phyloP scores from a whole-genome alignment of 2,888 invertebrate genomes.

The Phyllotreta striolata region DNA sequence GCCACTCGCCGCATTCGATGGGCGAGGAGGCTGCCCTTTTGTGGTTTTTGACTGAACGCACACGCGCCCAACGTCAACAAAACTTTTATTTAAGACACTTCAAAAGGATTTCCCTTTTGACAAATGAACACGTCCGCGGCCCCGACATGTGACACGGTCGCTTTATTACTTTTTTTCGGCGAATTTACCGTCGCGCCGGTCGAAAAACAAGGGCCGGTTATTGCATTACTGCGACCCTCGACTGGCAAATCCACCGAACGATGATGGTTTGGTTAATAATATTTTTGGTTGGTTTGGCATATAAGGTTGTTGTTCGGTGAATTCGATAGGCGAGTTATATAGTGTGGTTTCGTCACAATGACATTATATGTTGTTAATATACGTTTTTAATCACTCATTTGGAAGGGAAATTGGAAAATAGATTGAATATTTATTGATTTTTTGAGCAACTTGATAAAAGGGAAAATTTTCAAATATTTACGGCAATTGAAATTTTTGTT shows the following conservation, averaged over 20 bases:
- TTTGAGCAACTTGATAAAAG: no score
- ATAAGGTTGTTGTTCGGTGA: no score
- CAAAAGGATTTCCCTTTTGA: conserved; percentile 50
- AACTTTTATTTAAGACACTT: conserved; percentile 52
- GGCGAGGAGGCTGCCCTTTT: conserved; percentile 21
- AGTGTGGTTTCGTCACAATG: no score
- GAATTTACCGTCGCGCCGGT: conserved; percentile 3
- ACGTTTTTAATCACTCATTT: no score
- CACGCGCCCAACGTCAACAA: conserved; percentile 57
- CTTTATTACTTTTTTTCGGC: conserved; percentile 33
- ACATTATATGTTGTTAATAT: no score
- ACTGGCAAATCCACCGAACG: no score
- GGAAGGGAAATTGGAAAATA: no score
- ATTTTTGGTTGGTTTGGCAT: not conserved
- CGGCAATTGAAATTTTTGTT: no score
- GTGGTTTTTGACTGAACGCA: conserved; percentile 55
- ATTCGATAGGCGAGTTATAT: no score
- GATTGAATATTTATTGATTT: no score
- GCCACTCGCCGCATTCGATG: conserved; percentile 30
- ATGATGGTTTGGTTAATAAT: not conserved
- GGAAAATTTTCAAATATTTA: no score
- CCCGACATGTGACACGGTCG: conserved; percentile 38
- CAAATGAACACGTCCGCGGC: conserved; percentile 31
- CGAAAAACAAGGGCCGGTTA: conserved; percentile 14
- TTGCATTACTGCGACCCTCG: conserved; percentile 12